These are phyloP conservation scores for Cheumatopsyche charites DNA, from an alignment of 1,140 invertebrate genomes.

Conservation along the genomic window DNA sequence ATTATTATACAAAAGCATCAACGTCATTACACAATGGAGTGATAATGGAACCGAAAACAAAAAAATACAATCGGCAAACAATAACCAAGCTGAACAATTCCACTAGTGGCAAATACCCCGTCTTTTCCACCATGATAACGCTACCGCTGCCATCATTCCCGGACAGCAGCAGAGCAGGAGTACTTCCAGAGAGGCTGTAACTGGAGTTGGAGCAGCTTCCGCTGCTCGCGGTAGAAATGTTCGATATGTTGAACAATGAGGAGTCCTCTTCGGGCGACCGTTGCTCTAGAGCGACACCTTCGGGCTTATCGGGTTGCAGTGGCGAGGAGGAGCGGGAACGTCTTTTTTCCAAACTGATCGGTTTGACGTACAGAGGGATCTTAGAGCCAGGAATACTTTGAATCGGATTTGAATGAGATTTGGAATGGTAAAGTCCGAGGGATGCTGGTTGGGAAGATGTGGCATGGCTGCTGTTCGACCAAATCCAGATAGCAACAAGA, in stretches of 20 bases:
- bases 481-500: too few species aligned
- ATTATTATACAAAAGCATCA: too few species aligned
- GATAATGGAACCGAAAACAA: not conserved
- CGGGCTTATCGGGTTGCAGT: conserved; percentile 55
- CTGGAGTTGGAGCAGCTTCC: conserved; percentile 59
- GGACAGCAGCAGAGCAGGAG: conserved; percentile 55
- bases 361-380: conserved; percentile 58
- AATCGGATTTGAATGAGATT: conserved; percentile 59
- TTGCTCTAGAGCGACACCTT: conserved; percentile 57
- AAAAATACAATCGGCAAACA: not conserved
- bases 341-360: conserved; percentile 29
- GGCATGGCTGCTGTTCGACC: not conserved
- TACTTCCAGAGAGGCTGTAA: conserved; percentile 56
- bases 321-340: conserved; percentile 55
- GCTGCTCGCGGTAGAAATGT: conserved; percentile 61
- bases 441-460: conserved; percentile 59
- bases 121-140: conserved; percentile 36
- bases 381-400: conserved; percentile 51
- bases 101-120: conserved; percentile 13
- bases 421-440: conserved; percentile 59
- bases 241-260: conserved; percentile 62
- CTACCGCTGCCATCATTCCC: conserved; percentile 37
- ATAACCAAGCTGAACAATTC: not conserved
- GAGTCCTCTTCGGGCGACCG: conserved; percentile 62
- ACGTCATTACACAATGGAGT: not conserved